Evolutionary conservation across 2,113 vertebrate genomes (phyloP), one percentile per base, ranked within the genome.

Genomic region (Oryzias melastigma): DNA sequence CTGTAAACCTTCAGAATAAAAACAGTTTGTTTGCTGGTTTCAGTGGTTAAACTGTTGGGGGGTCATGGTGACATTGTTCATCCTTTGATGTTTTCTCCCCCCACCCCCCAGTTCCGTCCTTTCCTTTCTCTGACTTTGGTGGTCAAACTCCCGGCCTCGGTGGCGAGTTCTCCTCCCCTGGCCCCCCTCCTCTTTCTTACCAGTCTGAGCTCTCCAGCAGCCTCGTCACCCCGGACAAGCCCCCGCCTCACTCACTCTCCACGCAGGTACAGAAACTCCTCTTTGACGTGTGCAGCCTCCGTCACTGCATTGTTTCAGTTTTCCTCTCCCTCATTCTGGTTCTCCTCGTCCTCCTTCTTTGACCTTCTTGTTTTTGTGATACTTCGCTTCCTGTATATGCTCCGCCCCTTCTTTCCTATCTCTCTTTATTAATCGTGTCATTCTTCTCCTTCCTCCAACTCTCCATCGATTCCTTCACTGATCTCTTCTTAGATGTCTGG

Each of bases 61-160:
- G 16, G 16, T 44, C 14, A 17, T 44, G 43, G 3, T 17, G 14
- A 15, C 6, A 44, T 5, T 16, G 4, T 17, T 44, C 6, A 44
- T 44, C 16, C 56, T 7, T 58, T 44, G 58, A 51, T 52, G 50
- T 4, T 3, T 14, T 58, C 5, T 68, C 18, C 6, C 52, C 57
- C 65, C 1, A 5, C 35, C 35, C 27, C 27, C 43, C 77, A 96
- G 95, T 88, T 84, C 90, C 94, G 66, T 87, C 85, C 68, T 97
- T 94, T 74, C 75, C 92, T 3, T 96, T 94, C 82, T 86, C 93
- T 0, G 96, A 97, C 41, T 96, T 94, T 0, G 68, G 83, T 42
- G 71, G 90, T 7, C 89, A 90, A 72, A 93, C 94, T 15, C 92
- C 94, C 0, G 89, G 91, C 0, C 79, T 95, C 5, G 89, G 87